phyloP scores from a whole-genome alignment of 1,140 invertebrate species.

The Cotesia vestalis region DNA sequence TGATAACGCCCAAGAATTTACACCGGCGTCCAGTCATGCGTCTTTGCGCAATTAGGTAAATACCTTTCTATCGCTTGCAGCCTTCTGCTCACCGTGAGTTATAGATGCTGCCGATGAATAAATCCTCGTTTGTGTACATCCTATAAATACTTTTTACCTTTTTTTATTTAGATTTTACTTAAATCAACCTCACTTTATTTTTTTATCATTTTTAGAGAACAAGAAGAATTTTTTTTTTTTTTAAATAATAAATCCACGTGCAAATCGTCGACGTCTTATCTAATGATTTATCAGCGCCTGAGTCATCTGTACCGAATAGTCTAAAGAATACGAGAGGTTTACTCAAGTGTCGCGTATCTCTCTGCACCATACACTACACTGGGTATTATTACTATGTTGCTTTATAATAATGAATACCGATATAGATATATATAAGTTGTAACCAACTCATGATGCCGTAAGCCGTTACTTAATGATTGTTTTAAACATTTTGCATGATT shows the following conservation, averaged over 20 bases:
- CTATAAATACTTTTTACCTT: slow-evolving; percentile 19
- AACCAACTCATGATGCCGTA: too few relatives aligned
- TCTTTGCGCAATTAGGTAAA: slow-evolving; percentile 44
- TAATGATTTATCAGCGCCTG: slow-evolving; percentile 28
- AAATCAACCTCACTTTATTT: not conserved
- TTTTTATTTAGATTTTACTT: slow-evolving; percentile 4
- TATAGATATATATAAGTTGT: too few relatives aligned
- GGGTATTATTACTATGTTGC: too few relatives aligned
- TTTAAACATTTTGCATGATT: too few relatives aligned
- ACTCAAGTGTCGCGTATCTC: slow-evolving; percentile 21
- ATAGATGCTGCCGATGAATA: slow-evolving; percentile 35
- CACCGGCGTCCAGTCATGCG: slow-evolving; percentile 33
- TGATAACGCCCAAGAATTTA: slow-evolving; percentile 42
- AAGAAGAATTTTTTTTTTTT: not conserved
- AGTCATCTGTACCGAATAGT: not conserved
- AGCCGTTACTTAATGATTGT: too few relatives aligned
- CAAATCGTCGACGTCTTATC: slow-evolving; percentile 32
- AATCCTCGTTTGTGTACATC: slow-evolving; percentile 37
- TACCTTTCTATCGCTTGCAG: slow-evolving; percentile 38
- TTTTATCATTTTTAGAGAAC: not conserved
- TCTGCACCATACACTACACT: not conserved
- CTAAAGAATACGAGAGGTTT: slow-evolving; percentile 17
- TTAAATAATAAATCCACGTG: slow-evolving; percentile 21
- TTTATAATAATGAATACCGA: too few relatives aligned
- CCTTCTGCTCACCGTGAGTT: slow-evolving; percentile 33